Base-by-base conservation (phyloP, 2,888 invertebrate species). In the Acanthosoma haemorrhoidale region DNA sequence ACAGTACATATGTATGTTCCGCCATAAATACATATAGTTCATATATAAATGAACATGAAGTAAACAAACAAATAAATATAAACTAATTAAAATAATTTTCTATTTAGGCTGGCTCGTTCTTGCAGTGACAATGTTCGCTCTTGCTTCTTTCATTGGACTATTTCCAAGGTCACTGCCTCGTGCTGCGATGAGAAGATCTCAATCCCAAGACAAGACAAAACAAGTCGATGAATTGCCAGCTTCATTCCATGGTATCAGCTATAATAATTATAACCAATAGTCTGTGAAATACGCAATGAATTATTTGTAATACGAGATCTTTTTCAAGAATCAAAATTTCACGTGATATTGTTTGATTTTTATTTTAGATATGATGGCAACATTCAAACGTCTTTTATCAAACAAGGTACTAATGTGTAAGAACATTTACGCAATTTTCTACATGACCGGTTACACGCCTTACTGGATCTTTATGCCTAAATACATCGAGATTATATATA, bases 391-490 rank as follows among this genome's bases (percentile, higher is more conserved):
- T 15, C 79, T 91, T 5, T 77, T 87, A 8, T 84, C 82, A 9
- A 91, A 91, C 76, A 84, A 84, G 41, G 86, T 88, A 0, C 83
- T 89, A 72, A 86, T 90, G 83, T 86, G 86, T 77, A 89, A 91
- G 77, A 89, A 88, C 72, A 80, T 90, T 1, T 87, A 90, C 0
- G 86, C 88, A 18, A 86, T 90, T 9, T 89, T 89, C 76, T 90
- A 89, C 76, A 83, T 89, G 71, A 82, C 88, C 76, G 88, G 88
- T 0, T 87, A 87, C 77, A 86, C 86, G 81, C 90, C 90, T 0
- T 89, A 88, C 77, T 89, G 89, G 85, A 89, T 90, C 58, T 92
- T 90, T 77, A 84, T 91, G 79, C 90, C 92, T 0, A 92, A 92
- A 78, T 91, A 91, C 77, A 89, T 92, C 73, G 91, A 92, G 80